Evolutionary conservation across 2,113 vertebrate genomes (phyloP), one percentile per base, ranked within the genome.

Genomic region (Ophthalmolycus amberensis): DNA sequence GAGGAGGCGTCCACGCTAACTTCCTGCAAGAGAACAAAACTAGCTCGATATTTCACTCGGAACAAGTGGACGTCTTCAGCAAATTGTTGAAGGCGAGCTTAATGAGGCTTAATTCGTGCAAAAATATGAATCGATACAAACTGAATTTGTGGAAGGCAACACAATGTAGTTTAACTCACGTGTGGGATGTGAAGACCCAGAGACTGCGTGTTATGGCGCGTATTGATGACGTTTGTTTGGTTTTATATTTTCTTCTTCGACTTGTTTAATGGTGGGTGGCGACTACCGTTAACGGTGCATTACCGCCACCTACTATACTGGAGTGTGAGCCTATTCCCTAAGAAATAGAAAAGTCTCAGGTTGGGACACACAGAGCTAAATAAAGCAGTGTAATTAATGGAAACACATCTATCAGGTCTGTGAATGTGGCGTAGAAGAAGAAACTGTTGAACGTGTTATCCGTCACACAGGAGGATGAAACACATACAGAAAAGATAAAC

Each of bases 221-320:
- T 20, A 6, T 8, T 88, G 88, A 93, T 93, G 89, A 91, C 91
- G 87, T 85, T 6, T 0, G 5, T 3, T n/a, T 48, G 9, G 25
- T 12, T 4, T 15, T 3, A 10, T 14, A 2, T 6, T 59, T 15
- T 25, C 25, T 59, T 59, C 56, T 58, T 58, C 25, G 25, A 58
- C 1, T 27, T 58, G 25, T 58, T 27, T 27, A 27, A 27, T 27
- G 25, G 5, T 11, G 11, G 25, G 25, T 14, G 56, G 14, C 5
- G 56, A 59, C 56, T 29, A 59, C 56, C 25, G 56, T 27, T 15
- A 29, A 6, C 29, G 5, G 14, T 7, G 56, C 27, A 59, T 3
- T 59, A 59, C 25, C 25, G 56, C 56, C 25, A 12, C 56, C 25
- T 29, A 12, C 5, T 14, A 12, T 12, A 6, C 56, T 29, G 25